Base-by-base conservation (phyloP, 1,140 invertebrate genomes). In the Ceratitis capitata region DNA sequence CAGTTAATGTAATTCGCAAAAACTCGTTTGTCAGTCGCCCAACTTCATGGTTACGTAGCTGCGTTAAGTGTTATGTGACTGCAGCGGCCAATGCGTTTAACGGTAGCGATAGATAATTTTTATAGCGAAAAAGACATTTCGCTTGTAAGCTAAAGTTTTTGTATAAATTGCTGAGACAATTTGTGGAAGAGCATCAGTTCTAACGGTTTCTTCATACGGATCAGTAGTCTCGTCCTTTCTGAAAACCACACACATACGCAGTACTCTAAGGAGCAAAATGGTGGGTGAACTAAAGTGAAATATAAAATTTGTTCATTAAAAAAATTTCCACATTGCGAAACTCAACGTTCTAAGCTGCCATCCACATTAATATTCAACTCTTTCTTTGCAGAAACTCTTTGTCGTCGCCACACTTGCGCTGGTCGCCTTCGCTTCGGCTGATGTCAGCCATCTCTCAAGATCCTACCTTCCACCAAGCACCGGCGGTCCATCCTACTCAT, bases 151-250 rank as follows among this genome's bases (percentile, higher is more conserved):
- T 86, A 87, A 85, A 85, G 53, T 86, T 56, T 87, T 87, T 84
- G 89, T 91, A 91, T 91, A 91, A 91, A 91, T 91, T 89, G 88
- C 69, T 86, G 86, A 88, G 86, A 85, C 84, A 87, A 86, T 88
- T 84, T 84, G 88, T 87, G 88, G 88, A 89, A 87, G 88, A 89
- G 87, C 88, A 91, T 91, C 90, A 91, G 90, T 91, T 90, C 88
- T 88, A 89, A 87, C 86, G 88, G 87, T 89, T 86, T 88, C 88
- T 89, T 91, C 87, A 87, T 88, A 87, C 87, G 89, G 90, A 49
- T 61, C 74, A 85, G 84, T 53, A 74, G 84, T 74, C 45, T 51
- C 85, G 53, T 47, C 29, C 26, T 45, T 82, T 56, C 14, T 9
- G 51, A 53, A 19, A 53, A 86, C 56, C 74, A 83, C 32, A 78